These are phyloP conservation scores for Holothuria scabra DNA, from an alignment of 53 echinoderm and acorn worm species.

Conservation along the genomic window DNA sequence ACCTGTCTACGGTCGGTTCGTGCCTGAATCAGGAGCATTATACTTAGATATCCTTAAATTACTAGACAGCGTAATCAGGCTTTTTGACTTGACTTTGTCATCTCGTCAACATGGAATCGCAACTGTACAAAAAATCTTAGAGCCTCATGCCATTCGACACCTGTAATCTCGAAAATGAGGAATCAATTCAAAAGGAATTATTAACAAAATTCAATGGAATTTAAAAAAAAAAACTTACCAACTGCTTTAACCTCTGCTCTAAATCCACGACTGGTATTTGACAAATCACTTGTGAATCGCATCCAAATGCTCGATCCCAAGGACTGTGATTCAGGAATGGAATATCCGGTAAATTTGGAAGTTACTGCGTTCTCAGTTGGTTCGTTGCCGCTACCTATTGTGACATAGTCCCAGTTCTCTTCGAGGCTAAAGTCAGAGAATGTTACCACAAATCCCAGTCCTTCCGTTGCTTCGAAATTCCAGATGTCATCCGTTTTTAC, in stretches of 20 bases:
- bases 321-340: neutral
- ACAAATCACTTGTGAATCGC: conserved; percentile 40
- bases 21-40: too few relatives aligned
- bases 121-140: too few relatives aligned
- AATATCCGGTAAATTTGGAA: neutral
- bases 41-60: too few relatives aligned
- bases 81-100: too few relatives aligned
- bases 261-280: conserved; percentile 28
- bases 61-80: too few relatives aligned
- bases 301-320: conserved; percentile 3
- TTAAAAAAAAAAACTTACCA: too few relatives aligned
- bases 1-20: too few relatives aligned
- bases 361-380: neutral
- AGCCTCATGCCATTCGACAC: too few relatives aligned
- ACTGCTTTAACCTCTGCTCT: conserved; percentile 6
- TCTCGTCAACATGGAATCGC: too few relatives aligned
- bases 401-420: conserved; percentile 30
- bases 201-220: too few relatives aligned
- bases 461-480: conserved; percentile 18
- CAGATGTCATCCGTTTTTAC: conserved; percentile 17
- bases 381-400: conserved; percentile 2
- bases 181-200: too few relatives aligned
- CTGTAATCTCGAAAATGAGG: too few relatives aligned
- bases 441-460: conserved; percentile 14
- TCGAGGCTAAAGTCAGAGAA: conserved; percentile 17